Base-by-base conservation (phyloP, 1,140 invertebrate species). In the Eurosta solidaginis region DNA sequence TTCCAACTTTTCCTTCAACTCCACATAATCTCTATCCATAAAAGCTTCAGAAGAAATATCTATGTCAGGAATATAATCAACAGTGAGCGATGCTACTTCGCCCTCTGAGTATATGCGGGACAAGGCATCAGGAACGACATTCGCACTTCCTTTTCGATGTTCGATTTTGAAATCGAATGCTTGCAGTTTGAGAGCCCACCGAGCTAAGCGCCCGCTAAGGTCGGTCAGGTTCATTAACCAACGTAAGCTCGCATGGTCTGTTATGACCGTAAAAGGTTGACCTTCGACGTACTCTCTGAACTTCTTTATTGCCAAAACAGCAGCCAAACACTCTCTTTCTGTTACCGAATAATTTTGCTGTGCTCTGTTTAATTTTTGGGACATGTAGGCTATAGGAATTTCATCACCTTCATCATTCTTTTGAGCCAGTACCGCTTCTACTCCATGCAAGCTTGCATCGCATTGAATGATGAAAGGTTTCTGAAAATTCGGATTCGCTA, bases 391-490 rank as follows among this genome's bases (percentile, higher is more conserved):
- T 14, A 76, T 76, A 14, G 74, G 74, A 4, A 25, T 12, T n/a
- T 76, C 74, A 25, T 33, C 20, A n/a, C 44, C 29, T 1, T 49
- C 27, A 47, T 76, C 47, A 50, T 76, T 49, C 17, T 52, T 50
- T 49, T 76, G 74, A 29, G 50, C 47, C 10, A 76, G 12, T 3
- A 76, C 74, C 1, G 74, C 74, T 14, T 45, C 74, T 33, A 50
- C 25, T 1, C 74, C 74, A 50, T 33, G 10, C 17, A 29, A 29
- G 2, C 45, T 33, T 4, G 74, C 74, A 27, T 76, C 47, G 29
- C 74, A 76, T 52, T 76, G 74, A 14, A 76, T 50, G 6, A 49
- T n/a, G n/a, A n/a, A n/a, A n/a, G n/a, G n/a, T n/a, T n/a, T n/a
- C n/a, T n/a, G n/a, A 49, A 76, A 76, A 6, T 76, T 25, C 3